Evolutionary conservation across 2,888 invertebrate species (phyloP), one percentile per base, ranked within the genome.

Genomic region (Cheilosia variabilis): DNA sequence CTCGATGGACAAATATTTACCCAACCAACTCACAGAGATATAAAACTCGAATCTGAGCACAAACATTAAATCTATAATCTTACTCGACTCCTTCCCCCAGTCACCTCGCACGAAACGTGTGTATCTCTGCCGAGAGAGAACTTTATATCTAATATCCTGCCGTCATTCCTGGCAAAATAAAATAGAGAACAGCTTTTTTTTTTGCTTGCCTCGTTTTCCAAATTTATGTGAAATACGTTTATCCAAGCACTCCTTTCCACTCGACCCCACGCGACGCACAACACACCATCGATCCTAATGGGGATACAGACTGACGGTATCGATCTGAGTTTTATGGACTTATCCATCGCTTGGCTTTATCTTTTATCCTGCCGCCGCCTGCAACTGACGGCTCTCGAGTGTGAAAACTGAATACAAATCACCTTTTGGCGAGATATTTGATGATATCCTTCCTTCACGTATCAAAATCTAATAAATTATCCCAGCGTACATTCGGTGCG

Each of bases 361-460:
- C 66, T 47, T 68, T 52, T 62, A 34, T 41, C 41, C 53, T 62
- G 22, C 34, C 4, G 15, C 7, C 47, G 47, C 34, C 24, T 77
- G 71, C 68, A 75, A 75, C 69, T 66, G 65, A 60, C 45, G 47
- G 53, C 41, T 47, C 50, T 31, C 55, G 52, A 69, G 79, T 79
- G 79, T 75, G 83, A 75, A 83, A 79, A 79, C 69, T 37, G 79
- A 84, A 84, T 84, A 84, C 83, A 79, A 79, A 84, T 79, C 83
- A 84, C 79, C 57, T 79, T 47, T 58, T 50, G 75, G 47, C 50
- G 47, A 66, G 71, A 66, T 60, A 66, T 75, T 65, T 55, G 65
- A 66, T 43, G 75, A 76, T 71, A 79, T 50, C 84, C 75, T 75
- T 65, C 73, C 58, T 75, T 65, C 75, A 62, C 60, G 75, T 69